Evolutionary conservation across 2,888 invertebrate genomes (phyloP).

Genomic region (Acleris sparsana): DNA sequence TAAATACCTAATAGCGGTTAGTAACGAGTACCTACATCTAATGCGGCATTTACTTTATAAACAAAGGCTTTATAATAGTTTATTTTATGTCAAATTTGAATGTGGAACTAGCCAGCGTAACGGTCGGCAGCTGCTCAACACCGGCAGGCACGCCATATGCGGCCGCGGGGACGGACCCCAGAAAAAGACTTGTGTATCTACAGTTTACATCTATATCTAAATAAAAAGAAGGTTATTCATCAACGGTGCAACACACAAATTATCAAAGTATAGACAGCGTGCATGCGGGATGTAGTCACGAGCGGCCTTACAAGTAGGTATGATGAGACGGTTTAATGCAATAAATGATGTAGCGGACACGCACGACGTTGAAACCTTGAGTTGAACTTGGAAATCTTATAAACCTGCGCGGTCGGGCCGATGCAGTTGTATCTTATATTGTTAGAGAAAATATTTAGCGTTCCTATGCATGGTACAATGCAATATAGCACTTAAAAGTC

Average conservation of each 20-base stretch:
- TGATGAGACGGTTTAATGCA: conserved; percentile 21
- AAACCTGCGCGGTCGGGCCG: conserved; percentile 8
- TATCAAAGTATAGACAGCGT: background rate
- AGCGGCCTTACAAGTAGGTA: conserved; percentile 5
- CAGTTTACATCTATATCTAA: conserved; percentile 1
- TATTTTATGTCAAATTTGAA: conserved; percentile 52
- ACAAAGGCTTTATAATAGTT: conserved; percentile 16
- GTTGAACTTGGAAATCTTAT: conserved; percentile 28
- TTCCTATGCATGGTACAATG: no score
- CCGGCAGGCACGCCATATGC: conserved; percentile 53
- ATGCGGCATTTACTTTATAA: conserved; percentile 13
- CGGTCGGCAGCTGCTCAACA: conserved; percentile 59
- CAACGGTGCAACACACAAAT: background rate
- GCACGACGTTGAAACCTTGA: conserved; percentile 16
- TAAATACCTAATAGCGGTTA: background rate
- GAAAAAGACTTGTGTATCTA: conserved; percentile 3
- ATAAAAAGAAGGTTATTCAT: conserved; percentile 18
- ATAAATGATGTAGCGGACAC: conserved; percentile 20
- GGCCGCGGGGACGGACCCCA: conserved; percentile 30
- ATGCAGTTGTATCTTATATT: conserved; percentile 4
- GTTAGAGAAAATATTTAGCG: background rate
- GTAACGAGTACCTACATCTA: conserved; percentile 11
- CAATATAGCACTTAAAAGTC: no score
- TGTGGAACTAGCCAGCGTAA: conserved; percentile 48
- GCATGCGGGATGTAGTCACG: conserved; percentile 11